Conservation (phyloP, 2,113 vertebrate species). For the Hepsetus odoe region DNA sequence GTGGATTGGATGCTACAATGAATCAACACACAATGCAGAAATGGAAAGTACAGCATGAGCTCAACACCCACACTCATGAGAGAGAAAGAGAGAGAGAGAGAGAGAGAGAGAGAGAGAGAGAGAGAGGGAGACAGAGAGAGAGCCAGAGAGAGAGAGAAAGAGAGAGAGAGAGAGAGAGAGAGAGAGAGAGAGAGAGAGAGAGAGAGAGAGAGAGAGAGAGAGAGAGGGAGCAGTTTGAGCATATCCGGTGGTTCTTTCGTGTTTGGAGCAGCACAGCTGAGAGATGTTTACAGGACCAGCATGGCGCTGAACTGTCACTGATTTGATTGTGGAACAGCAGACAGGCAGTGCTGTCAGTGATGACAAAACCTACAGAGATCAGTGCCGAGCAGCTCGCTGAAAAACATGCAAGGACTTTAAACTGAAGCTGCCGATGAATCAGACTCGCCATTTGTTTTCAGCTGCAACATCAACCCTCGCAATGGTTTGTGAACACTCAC, state of each 20-base stretch:
- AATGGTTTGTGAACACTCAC: background rate
- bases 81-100: conserved; percentile 7
- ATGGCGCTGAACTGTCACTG: conserved; percentile 35
- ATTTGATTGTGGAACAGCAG: conserved; percentile 51
- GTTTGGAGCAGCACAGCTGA: background rate
- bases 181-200: background rate
- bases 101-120: conserved; percentile 42
- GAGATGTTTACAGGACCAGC: background rate
- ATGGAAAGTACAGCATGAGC: conserved; percentile 75
- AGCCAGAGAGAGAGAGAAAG: background rate
- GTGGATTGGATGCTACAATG: conserved; percentile 76
- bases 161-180: conserved; percentile 6
- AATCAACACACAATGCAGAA: conserved; percentile 74
- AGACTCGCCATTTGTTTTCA: background rate
- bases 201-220: conserved; percentile 7
- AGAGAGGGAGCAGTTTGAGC: background rate
- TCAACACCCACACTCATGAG: conserved; percentile 69
- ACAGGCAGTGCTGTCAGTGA: conserved; percentile 45
- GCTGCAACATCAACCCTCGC: background rate
- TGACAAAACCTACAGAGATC: conserved; percentile 28
- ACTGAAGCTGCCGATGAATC: background rate
- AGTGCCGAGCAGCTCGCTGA: conserved; percentile 1
- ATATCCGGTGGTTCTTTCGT: too few relatives aligned
- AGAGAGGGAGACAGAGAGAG: too few relatives aligned
- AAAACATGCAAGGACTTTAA: background rate